Base-by-base conservation (phyloP, 2,888 invertebrate genomes). In the Panzeria rudis region DNA sequence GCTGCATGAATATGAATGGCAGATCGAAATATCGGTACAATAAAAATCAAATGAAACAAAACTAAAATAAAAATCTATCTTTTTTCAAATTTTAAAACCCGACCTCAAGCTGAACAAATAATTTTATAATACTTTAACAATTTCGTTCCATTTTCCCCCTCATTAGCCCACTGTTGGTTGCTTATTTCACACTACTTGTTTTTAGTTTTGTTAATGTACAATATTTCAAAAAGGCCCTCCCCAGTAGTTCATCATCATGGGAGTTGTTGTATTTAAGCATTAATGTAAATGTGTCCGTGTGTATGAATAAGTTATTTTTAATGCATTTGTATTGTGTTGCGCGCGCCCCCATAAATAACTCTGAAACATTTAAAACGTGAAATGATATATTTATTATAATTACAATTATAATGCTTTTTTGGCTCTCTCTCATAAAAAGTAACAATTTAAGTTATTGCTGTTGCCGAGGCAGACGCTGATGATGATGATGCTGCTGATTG, bases 311-410 rank as follows among this genome's bases (percentile, higher is more conserved):
- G 52, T 76, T 73, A 62, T 76, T 76, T 56, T 76, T 72, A 83
- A 81, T 81, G 61, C 47, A 75, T 29, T 68, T 73, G 72, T 68
- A 81, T 85, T 50, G 77, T 75, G 23, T 79, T 82, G 85, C 83
- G 78, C 83, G 86, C 85, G 86, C 84, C 82, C 86, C 77, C 87
- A 86, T 87, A 90, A 91, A 90, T 90, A 89, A 77, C 56, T 77
- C 56, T 59, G 41, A 62, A 76, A 54, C 69, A 71, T 75, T 59
- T 38, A 82, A 76, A 64, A 71, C 77, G 69, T 77, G 56, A 79
- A 75, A 85, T 85, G 78, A 85, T 85, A 85, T 90, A 91, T 73
- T 91, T 90, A 91, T 90, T 89, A 91, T 91, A 91, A 90, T 91
- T 91, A 90, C 90, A 80, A 79, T 71, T 62, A 79, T 54, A 71